Base-by-base conservation (phyloP, 2,888 invertebrate species). In the Xanthorhoe designata region DNA sequence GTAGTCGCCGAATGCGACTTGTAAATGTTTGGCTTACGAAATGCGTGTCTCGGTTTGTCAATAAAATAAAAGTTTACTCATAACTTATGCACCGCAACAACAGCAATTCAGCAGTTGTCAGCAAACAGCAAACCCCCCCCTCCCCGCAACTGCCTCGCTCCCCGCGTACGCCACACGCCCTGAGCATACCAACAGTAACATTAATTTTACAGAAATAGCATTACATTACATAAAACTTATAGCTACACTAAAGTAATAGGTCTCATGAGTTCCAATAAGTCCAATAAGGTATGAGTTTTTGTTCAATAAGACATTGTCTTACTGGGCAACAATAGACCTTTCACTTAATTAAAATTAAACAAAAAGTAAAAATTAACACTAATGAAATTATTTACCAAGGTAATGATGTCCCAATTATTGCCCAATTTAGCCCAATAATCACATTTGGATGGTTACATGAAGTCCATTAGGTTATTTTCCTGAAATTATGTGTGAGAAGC, bases 41-140 rank as follows among this genome's bases (percentile, higher is more conserved):
- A 85, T 85, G 84, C 86, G 84, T 87, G 86, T 89, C 87, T 86
- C 83, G 84, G 81, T 87, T 87, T 84, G 82, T 88, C 89, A 89
- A 90, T 88, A 88, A 86, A 87, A 92, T 87, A 90, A 92, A 92
- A 88, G 83, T 86, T 91, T 92, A 92, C 91, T 92, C 93, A 92
- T 93, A 93, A 93, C 93, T 92, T 92, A 88, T 85, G 85, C 78
- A 90, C 93, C 76, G 92, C 93, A 91, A 92, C 91, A 91, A 91
- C 92, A 85, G 92, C 91, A 91, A 89, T 86, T 89, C 92, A 89
- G 91, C 91, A 88, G 92, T 91, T 92, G 92, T 91, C 92, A 89
- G 92, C 90, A 89, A 86, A 85, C 93, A 82, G 91, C 92, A 86
- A 86, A 85, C 87, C 89, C 91, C 86, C 66, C 67, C 79, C 82